Conservation (phyloP, 2,797 vertebrate genomes). For the Cyprinella venusta region DNA sequence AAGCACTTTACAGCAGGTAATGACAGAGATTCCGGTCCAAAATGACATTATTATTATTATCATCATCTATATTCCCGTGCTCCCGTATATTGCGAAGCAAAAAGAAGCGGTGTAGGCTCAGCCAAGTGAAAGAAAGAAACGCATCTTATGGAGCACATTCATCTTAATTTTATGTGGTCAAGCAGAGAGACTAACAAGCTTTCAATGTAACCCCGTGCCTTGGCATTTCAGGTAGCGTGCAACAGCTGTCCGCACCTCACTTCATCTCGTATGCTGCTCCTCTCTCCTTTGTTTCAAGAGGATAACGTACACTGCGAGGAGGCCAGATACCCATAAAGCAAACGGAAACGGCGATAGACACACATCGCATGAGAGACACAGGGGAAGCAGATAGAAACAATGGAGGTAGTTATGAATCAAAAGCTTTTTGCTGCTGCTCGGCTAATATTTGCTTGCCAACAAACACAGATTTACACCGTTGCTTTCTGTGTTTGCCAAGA, state of each 20-base stretch:
- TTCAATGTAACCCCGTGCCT: constrained; percentile 26
- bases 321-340: constrained; percentile 29
- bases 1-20: constrained; percentile 89
- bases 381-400: neutral
- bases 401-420: constrained; percentile 28
- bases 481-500: constrained; percentile 67
- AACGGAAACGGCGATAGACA: constrained; percentile 31
- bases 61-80: constrained; percentile 86
- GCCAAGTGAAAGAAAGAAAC: constrained; percentile 79
- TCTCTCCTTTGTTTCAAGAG: constrained; percentile 30
- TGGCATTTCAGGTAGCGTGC: constrained; percentile 18
- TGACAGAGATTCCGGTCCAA: constrained; percentile 86
- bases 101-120: constrained; percentile 80
- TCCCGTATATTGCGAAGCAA: constrained; percentile 77
- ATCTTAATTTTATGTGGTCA: constrained; percentile 64
- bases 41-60: constrained; percentile 92
- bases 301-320: constrained; percentile 21
- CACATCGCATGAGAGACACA: constrained; percentile 29
- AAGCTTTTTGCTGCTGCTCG: constrained; percentile 65
- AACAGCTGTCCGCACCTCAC: constrained; percentile 42
- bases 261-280: constrained; percentile 4
- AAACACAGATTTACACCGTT: constrained; percentile 68
- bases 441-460: constrained; percentile 77
- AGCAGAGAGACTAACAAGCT: constrained; percentile 59
- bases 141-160: constrained; percentile 68